Base-by-base conservation (phyloP, 1,140 invertebrate species). In the Acromyrmex charruanus region DNA sequence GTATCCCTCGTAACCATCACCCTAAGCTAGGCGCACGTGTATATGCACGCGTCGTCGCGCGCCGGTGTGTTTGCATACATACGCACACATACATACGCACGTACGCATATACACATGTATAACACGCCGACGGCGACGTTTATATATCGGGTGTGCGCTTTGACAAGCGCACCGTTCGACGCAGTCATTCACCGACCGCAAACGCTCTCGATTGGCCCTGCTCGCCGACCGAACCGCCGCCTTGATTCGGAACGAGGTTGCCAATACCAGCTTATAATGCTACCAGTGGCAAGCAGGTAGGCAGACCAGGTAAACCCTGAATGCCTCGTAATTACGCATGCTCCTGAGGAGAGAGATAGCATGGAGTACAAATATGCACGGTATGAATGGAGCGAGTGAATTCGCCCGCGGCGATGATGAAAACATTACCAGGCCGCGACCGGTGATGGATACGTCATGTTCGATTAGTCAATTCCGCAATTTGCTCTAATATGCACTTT, bases 191-290 rank as follows among this genome's bases (percentile, higher is more conserved):
- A 89, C 80, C 89, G 85, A 87, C 79, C 86, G 85, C 88, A 80
- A 90, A 85, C 88, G 88, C 75, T 90, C 88, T 89, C 80, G 88
- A 90, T 90, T 90, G 89, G 85, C 68, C 85, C 77, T 90, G 89
- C 69, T 90, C 86, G 88, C 4, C 88, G 88, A 90, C 86, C 89
- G 89, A 87, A 85, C 88, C 68, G 80, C 65, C 88, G 80, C 72
- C 88, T 90, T 88, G 79, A 90, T 90, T 90, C 89, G 87, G 86
- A 90, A 90, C 88, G 88, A 90, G 89, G 89, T 90, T 89, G 86
- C 82, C 88, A 88, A 80, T 77, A 85, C 71, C 82, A 28, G 63
- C 65, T 69, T 55, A n/a, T 35, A 53, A 77, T 35, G 55, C 55
- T 44, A 44, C 44, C 79, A 86, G 55, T 63, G 61, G 58, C 85